These are phyloP conservation scores for Pseudochirops corinnae DNA, from an alignment of 2,797 vertebrate genomes.

Conservation along the genomic window DNA sequence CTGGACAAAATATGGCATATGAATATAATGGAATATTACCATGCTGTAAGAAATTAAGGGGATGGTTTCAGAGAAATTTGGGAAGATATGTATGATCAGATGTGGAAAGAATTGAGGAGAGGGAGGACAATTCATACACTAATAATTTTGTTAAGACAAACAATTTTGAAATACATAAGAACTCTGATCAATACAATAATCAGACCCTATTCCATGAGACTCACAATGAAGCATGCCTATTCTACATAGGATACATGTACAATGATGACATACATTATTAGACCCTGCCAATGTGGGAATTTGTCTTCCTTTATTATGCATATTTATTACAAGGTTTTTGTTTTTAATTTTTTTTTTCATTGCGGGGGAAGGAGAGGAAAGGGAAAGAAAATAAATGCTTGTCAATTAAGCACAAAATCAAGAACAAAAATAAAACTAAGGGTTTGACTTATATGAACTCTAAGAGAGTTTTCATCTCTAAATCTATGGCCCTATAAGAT, in stretches of 20 bases:
- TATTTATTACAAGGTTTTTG: too few relatives aligned
- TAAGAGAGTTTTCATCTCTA: neutral
- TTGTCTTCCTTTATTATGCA: too few relatives aligned
- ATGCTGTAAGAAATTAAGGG: neutral
- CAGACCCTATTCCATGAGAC: too few relatives aligned
- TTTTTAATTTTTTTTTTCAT: too few relatives aligned
- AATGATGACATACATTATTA: too few relatives aligned
- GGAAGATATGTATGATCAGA: neutral
- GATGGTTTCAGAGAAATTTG: neutral
- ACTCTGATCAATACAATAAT: neutral
- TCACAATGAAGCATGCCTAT: too few relatives aligned
- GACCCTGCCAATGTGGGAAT: too few relatives aligned
- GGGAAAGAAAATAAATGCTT: too few relatives aligned
- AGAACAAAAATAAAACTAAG: neutral
- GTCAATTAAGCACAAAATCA: too few relatives aligned
- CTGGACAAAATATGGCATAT: neutral
- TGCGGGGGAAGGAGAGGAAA: too few relatives aligned
- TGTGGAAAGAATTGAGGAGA: neutral
- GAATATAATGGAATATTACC: neutral
- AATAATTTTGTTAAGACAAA: neutral
- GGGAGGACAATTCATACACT: neutral
- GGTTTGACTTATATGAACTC: neutral
- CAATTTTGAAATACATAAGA: neutral
- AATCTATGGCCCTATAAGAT: neutral
- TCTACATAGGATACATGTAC: too few relatives aligned